phyloP scores from a whole-genome alignment of 1,140 invertebrate species.

The Mycetomoellerius zeteki region DNA sequence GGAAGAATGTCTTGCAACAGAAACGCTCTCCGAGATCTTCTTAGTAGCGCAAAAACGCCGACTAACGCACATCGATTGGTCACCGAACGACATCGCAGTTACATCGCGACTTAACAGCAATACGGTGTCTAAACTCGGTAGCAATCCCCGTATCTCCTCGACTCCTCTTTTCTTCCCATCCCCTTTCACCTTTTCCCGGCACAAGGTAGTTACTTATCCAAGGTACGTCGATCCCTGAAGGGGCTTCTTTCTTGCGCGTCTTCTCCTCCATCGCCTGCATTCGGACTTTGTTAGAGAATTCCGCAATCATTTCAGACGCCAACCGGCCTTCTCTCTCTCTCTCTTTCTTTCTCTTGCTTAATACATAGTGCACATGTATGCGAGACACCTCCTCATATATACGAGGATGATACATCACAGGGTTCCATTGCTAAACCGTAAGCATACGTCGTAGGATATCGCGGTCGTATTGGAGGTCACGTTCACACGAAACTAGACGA shows the following conservation, averaged over 20 bases:
- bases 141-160: slow-evolving; percentile 46
- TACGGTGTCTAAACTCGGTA: slow-evolving; percentile 57
- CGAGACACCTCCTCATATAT: not conserved
- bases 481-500: slow-evolving; percentile 81
- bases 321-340: slow-evolving; percentile 25
- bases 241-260: slow-evolving; percentile 59
- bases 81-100: slow-evolving; percentile 49
- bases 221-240: slow-evolving; percentile 66
- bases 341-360: not conserved
- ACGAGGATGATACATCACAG: slow-evolving; percentile 45
- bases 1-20: slow-evolving; percentile 24
- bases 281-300: slow-evolving; percentile 67
- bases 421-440: slow-evolving; percentile 49
- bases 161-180: slow-evolving; percentile 45
- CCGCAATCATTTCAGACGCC: slow-evolving; percentile 74
- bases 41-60: slow-evolving; percentile 43
- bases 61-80: slow-evolving; percentile 62
- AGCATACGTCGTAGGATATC: slow-evolving; percentile 31
- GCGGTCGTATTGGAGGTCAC: slow-evolving; percentile 76
- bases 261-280: slow-evolving; percentile 63
- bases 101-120: slow-evolving; percentile 59
- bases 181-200: slow-evolving; percentile 53
- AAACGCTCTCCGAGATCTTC: slow-evolving; percentile 24
- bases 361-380: slow-evolving; percentile 1
- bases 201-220: slow-evolving; percentile 65